phyloP scores from a whole-genome alignment of 1,140 invertebrate genomes.

The Rhyacophila brunnea region DNA sequence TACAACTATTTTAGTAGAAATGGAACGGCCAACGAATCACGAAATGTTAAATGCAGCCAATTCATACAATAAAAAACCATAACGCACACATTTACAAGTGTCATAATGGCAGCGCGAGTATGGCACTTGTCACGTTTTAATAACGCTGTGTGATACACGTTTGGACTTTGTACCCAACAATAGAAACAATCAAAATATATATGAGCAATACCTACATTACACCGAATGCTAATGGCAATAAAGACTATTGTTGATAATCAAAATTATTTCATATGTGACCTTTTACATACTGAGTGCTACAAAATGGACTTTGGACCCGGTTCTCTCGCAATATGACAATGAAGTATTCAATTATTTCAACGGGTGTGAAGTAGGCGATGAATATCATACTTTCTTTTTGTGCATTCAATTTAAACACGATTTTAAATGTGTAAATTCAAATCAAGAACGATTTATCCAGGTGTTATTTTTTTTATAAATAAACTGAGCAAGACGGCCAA shows the following conservation, averaged over 20 bases:
- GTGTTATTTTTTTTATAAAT: background rate
- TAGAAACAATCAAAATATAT: background rate
- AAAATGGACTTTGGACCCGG: slow-evolving; percentile 16
- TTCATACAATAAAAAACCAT: background rate
- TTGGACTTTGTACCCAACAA: background rate
- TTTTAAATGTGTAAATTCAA: background rate
- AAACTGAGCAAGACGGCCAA: too few relatives aligned
- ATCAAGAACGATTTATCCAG: background rate
- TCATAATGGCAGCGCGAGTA: background rate
- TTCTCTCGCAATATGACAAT: slow-evolving; percentile 18
- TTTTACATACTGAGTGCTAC: background rate
- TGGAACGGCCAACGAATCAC: background rate
- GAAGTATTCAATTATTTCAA: slow-evolving; percentile 15
- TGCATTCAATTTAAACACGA: background rate
- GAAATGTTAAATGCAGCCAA: background rate
- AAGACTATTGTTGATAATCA: background rate
- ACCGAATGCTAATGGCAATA: background rate
- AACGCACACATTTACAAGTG: background rate
- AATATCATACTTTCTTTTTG: slow-evolving; percentile 1
- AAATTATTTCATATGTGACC: background rate
- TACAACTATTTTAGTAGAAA: too few relatives aligned
- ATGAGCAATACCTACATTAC: background rate
- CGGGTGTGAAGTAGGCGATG: background rate
- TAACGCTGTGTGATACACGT: background rate
- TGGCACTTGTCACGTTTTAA: background rate